These are phyloP conservation scores for Mycetomoellerius zeteki DNA, from an alignment of 1,140 invertebrate genomes.

Conservation along the genomic window DNA sequence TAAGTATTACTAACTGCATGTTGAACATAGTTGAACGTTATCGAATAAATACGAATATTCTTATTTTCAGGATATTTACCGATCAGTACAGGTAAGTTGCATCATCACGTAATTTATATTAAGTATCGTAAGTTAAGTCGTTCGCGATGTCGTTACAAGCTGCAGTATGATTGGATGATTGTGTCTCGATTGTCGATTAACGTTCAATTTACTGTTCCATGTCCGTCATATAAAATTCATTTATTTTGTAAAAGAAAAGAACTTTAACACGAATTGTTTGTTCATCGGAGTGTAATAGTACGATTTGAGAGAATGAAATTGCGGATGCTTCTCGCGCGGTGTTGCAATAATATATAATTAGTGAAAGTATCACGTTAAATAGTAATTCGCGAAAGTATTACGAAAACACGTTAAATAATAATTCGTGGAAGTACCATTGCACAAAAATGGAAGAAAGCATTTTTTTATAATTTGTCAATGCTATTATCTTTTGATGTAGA, in stretches of 20 bases:
- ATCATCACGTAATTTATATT: slow-evolving; percentile 81
- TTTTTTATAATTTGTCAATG: neutral
- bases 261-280: slow-evolving; percentile 6
- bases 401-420: neutral
- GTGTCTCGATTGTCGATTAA: slow-evolving; percentile 2
- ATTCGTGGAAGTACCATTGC: neutral
- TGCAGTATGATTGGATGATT: slow-evolving; percentile 50
- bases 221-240: neutral
- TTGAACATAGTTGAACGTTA: slow-evolving; percentile 77
- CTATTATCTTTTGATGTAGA: neutral
- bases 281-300: neutral
- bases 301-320: slow-evolving; percentile 2
- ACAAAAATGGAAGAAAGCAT: neutral
- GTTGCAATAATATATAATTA: neutral
- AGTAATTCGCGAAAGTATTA: no score
- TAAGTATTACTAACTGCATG: slow-evolving; percentile 81
- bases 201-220: neutral
- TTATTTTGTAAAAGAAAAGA: neutral
- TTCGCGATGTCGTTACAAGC: slow-evolving; percentile 71
- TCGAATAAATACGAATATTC: slow-evolving; percentile 83
- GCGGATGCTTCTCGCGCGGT: slow-evolving; percentile 24
- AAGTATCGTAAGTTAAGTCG: slow-evolving; percentile 73
- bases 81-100: slow-evolving; percentile 86
- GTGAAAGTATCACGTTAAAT: neutral
- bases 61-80: slow-evolving; percentile 86